Evolutionary conservation across 1,140 invertebrate species (phyloP), one percentile per base, ranked within the genome.

Genomic region (Aplysia californica): DNA sequence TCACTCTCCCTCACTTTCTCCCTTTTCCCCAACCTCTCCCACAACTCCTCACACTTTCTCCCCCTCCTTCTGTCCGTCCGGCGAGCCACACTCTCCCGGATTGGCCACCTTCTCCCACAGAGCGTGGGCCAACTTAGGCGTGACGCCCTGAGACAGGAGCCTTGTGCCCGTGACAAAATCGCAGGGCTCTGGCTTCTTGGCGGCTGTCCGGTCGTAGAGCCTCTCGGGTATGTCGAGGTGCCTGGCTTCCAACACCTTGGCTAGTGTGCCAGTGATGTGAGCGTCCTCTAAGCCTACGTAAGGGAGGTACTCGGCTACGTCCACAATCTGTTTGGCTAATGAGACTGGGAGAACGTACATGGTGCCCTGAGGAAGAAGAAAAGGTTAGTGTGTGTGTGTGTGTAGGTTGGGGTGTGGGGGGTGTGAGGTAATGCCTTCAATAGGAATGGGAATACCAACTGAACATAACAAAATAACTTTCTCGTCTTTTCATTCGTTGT

Each of bases 251-350:
- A 85, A 77, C 0, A 81, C 71, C 59, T 85, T 82, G 0, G 86
- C 82, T 6, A 90, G 68, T n/a, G 90, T 85, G 3, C 90, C 90
- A 2, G 90, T 90, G 18, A 91, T 85, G 80, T 86, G 91, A 5
- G 87, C 89, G 70, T 91, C 90, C 74, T 91, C 90, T 71, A 91
- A 81, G 21, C 77, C 78, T 6, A 88, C 79, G 56, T 82, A 83
- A 0, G 85, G 86, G 65, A 87, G 79, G 56, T 81, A 84, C 39
- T 84, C 82, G 0, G 84, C 84, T 6, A 80, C 61, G 50, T 82
- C 79, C 39, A 83, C 81, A 35, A 85, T 76, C 50, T 78, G 75
- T n/a, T 64, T 36, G 3, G 80, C 80, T 23, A 83, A 75, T 55
- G 81, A 79, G 20, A 59, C 76, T n/a, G 82, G 80, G 41, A 87